Evolutionary conservation across 37 sponge, comb jelly and placozoan species (phyloP).

Genomic region (Bolinopsis microptera): DNA sequence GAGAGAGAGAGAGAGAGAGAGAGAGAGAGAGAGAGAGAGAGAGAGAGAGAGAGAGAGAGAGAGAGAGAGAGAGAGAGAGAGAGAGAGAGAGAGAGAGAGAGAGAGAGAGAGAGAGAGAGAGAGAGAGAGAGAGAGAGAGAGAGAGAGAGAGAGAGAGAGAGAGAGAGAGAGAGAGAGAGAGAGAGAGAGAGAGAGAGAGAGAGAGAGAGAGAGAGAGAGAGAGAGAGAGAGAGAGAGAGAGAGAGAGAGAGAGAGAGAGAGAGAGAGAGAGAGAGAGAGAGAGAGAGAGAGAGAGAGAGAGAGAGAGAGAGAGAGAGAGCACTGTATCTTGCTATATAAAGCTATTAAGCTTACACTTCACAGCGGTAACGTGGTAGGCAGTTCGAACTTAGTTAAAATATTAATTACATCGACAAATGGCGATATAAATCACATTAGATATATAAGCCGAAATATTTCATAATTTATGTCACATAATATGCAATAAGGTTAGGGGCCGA

Average conservation of each 20-base stretch:
- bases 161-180: neutral
- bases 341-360: too few relatives aligned
- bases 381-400: too few relatives aligned
- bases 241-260: neutral
- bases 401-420: too few relatives aligned
- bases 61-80: neutral
- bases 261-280: neutral
- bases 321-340: too few relatives aligned
- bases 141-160: neutral
- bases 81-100: neutral
- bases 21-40: neutral
- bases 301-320: too few relatives aligned
- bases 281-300: neutral
- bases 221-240: neutral
- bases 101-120: neutral
- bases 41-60: neutral
- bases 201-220: neutral
- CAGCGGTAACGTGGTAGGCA: too few relatives aligned
- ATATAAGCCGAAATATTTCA: too few relatives aligned
- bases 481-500: too few relatives aligned
- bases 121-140: neutral
- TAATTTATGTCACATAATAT: too few relatives aligned
- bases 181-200: neutral
- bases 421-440: too few relatives aligned
- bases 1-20: too few relatives aligned